Evolutionary conservation across 2,797 vertebrate genomes (phyloP), one percentile per base, ranked within the genome.

Genomic region (Acanthornis magna): DNA sequence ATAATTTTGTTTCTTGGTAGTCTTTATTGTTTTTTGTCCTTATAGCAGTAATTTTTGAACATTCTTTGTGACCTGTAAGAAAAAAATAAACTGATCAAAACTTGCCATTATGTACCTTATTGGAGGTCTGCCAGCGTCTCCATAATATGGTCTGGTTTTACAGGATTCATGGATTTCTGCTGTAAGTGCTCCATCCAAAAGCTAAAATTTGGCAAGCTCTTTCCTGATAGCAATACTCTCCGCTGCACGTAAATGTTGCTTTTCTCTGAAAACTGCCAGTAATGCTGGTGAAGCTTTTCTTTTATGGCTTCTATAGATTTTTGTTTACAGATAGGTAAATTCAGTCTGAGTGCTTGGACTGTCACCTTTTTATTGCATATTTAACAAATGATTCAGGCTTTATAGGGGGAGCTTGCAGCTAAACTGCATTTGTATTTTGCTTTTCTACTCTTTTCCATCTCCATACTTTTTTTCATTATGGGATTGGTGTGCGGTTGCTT

Each of bases 311-410:
- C 80, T 91, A 95, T 94, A 83, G 91, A 93, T 94, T 93, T 94
- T 85, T 94, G 87, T 97, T 96, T 96, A 96, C 89, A 93, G 93
- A 96, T 65, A 94, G 81, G 89, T 89, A 94, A 88, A 96, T 96
- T 92, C 91, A 83, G 87, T 12, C 74, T 87, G 91, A 93, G 91
- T 94, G 89, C 91, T 85, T 62, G 30, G 70, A 68, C 29, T 75
- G 85, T 85, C 92, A 91, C 81, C 87, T 80, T 94, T 95, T 96
- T 96, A 96, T 85, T 91, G 78, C 89, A n/a, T 66, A 61, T 78
- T 95, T 93, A 96, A 91, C 81, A 93, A 96, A 93, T 40, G 75
- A 92, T 95, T 91, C 91, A 55, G 72, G 11, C 75, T 96, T 96
- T 91, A 97, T 40, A 40, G 43, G 58, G 51, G 55, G 68, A 92